Conservation (phyloP, 1,140 invertebrate species). For the Aphaenogaster rudis region DNA sequence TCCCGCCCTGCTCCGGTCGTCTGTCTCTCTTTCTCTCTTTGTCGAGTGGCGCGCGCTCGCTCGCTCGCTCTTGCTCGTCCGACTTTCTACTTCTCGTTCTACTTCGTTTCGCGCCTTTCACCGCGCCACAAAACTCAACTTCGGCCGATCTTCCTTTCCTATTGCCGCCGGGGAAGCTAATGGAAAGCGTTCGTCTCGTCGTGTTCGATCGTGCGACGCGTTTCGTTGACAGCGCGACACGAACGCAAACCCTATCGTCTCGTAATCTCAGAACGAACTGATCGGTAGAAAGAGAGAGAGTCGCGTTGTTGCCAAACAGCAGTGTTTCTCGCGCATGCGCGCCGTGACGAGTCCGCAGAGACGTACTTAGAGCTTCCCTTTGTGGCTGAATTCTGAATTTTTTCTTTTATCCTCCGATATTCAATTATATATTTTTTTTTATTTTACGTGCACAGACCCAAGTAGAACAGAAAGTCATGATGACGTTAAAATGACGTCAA, state of each 20-base stretch:
- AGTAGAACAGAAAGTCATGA: too few species aligned
- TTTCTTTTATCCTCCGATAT: not conserved
- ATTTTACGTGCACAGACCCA: not conserved
- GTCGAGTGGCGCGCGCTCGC: constrained; percentile 7
- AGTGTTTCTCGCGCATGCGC: not conserved
- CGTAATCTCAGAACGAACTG: constrained; percentile 66
- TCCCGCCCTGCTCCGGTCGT: not conserved
- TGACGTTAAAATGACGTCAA: too few species aligned
- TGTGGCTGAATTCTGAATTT: not conserved
- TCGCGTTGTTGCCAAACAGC: not conserved
- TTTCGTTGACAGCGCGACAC: not conserved
- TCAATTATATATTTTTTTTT: not conserved
- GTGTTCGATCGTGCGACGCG: constrained; percentile 35
- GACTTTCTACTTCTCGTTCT: not conserved
- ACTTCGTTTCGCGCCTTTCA: not conserved
- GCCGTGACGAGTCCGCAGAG: not conserved
- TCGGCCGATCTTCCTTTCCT: not conserved
- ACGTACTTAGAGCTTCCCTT: not conserved
- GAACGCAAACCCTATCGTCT: not conserved
- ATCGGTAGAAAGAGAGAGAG: not conserved
- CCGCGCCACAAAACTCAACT: not conserved
- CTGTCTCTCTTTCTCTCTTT: not conserved
- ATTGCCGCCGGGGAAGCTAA: not conserved
- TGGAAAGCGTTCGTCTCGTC: not conserved
- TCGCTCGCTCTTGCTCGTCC: not conserved